Evolutionary conservation across 2,113 vertebrate species (phyloP).

Genomic region (Ctenodactylus gundi): DNA sequence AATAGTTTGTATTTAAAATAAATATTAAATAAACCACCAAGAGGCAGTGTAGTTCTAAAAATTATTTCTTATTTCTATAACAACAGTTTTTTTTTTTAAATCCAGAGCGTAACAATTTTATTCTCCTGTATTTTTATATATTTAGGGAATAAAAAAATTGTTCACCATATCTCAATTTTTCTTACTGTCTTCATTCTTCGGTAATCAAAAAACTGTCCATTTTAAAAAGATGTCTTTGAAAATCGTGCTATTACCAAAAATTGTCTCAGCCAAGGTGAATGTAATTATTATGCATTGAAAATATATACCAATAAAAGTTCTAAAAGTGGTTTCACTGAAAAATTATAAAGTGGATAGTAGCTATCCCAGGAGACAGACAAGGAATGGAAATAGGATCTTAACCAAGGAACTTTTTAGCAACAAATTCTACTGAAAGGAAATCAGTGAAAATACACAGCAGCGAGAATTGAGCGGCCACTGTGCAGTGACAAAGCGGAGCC

Average conservation of each 20-base stretch:
- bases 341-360: not conserved
- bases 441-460: not conserved
- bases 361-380: not conserved
- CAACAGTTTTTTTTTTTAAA: not conserved
- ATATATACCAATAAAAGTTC: too few relatives aligned
- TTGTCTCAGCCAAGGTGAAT: too few relatives aligned
- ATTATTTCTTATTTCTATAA: not conserved
- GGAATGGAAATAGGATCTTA: not conserved
- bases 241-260: not conserved
- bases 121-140: not conserved
- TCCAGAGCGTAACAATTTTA: not conserved
- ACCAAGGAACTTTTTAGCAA: not conserved
- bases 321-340: not conserved
- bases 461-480: not conserved
- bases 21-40: constrained; percentile 34
- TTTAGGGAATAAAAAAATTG: not conserved
- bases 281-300: too few relatives aligned
- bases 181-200: not conserved
- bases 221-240: not conserved
- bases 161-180: not conserved
- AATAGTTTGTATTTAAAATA: not conserved
- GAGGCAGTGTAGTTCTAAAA: constrained; percentile 7
- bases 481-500: not conserved
- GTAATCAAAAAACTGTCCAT: not conserved
- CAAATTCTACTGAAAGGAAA: not conserved